These are phyloP conservation scores for Gyps fulvus DNA, from an alignment of 2,113 vertebrate genomes.

Conservation along the genomic window DNA sequence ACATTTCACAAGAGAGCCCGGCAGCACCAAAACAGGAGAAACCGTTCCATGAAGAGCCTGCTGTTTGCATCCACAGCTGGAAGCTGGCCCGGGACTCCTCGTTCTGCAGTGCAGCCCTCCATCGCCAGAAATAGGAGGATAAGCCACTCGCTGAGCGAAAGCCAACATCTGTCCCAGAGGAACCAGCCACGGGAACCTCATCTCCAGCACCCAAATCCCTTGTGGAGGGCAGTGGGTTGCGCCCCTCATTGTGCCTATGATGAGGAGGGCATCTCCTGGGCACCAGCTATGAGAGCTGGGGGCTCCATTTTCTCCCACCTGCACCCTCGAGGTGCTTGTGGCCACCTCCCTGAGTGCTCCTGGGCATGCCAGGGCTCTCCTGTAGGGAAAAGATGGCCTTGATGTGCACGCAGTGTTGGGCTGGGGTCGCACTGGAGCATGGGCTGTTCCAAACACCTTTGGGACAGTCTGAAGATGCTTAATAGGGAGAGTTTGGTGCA, in stretches of 20 bases:
- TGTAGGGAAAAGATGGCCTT: no score
- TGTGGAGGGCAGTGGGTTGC: fast-evolving
- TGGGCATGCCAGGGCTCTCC: background rate
- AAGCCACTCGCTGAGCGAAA: fast-evolving
- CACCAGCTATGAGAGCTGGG: background rate
- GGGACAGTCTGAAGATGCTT: background rate
- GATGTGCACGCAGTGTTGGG: fast-evolving
- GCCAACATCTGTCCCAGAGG: background rate
- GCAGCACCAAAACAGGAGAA: background rate
- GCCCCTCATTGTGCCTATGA: background rate
- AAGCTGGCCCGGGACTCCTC: background rate
- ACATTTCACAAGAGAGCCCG: background rate
- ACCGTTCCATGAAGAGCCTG: background rate
- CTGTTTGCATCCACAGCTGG: background rate
- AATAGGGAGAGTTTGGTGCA: fast-evolving
- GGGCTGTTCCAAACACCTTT: background rate
- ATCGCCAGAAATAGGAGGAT: background rate
- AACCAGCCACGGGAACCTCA: background rate
- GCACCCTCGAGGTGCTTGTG: fast-evolving
- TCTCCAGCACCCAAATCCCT: background rate
- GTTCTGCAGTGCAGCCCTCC: background rate
- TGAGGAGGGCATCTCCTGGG: background rate
- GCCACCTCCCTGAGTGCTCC: background rate
- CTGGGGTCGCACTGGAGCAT: fast-evolving
- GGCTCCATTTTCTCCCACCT: background rate